phyloP scores from a whole-genome alignment of 2,797 vertebrate genomes.

The Micropoecilia bifurca region DNA sequence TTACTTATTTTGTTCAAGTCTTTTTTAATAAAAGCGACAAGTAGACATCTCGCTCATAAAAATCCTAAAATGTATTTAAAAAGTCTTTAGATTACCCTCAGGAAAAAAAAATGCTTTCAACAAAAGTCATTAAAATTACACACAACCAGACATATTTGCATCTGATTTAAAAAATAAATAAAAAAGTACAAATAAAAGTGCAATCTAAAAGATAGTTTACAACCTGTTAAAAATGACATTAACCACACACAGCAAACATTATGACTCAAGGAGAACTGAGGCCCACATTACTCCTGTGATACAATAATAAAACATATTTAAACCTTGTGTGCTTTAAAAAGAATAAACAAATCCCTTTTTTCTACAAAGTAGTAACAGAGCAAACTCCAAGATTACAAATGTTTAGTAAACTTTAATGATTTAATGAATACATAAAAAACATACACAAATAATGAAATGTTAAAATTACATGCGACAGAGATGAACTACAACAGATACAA shows the following conservation, averaged over 20 bases:
- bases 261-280: slow-evolving; percentile 34
- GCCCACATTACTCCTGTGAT: slow-evolving; percentile 8
- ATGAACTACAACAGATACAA: neutral
- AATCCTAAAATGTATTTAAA: neutral
- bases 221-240: slow-evolving; percentile 54
- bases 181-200: slow-evolving; percentile 43
- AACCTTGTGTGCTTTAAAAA: slow-evolving; percentile 6
- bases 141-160: slow-evolving; percentile 22
- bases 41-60: neutral
- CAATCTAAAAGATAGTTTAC: slow-evolving; percentile 40
- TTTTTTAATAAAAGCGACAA: neutral
- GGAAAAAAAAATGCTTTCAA: neutral
- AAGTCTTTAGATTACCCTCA: slow-evolving; percentile 9
- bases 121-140: slow-evolving; percentile 12
- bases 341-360: neutral
- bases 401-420: slow-evolving; percentile 72
- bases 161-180: neutral
- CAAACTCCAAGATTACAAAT: slow-evolving; percentile 52
- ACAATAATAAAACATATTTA: slow-evolving; percentile 8
- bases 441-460: slow-evolving; percentile 25
- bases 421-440: slow-evolving; percentile 35
- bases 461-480: neutral
- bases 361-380: slow-evolving; percentile 2
- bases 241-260: slow-evolving; percentile 56
- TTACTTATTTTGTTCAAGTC: neutral